Percentiles rank a stretch among this genome's conserved stretches.
These are phyloP conservation scores for Tetramorium alpestre DNA, from an alignment of 1,140 invertebrate genomes.

Conservation along the genomic window DNA sequence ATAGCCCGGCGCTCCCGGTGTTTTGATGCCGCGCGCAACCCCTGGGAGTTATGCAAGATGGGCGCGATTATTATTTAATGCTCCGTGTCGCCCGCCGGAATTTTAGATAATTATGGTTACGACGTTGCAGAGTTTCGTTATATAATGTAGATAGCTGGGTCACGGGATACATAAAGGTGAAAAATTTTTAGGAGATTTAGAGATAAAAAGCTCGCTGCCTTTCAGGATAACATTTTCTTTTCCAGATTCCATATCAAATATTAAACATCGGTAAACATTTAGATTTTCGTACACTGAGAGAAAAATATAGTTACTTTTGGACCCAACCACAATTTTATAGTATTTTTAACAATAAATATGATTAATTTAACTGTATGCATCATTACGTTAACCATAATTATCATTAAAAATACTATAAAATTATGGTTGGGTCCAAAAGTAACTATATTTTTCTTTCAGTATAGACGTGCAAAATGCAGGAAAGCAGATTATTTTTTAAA, in stretches of 20 bases:
- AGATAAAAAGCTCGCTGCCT: background rate
- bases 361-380: too few species aligned
- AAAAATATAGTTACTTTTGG: too few species aligned
- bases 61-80: constrained; percentile 58
- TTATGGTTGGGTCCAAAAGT: too few species aligned
- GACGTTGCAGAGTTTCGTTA: constrained; percentile 28
- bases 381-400: too few species aligned
- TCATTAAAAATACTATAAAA: too few species aligned
- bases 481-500: background rate
- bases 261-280: background rate
- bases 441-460: too few species aligned
- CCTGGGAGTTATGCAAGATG: constrained; percentile 42
- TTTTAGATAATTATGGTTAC: constrained; percentile 52
- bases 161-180: background rate
- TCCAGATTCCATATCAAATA: background rate
- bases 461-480: background rate
- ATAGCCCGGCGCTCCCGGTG: background rate
- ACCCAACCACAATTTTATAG: too few species aligned
- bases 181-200: constrained; percentile 6
- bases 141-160: constrained; percentile 3
- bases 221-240: background rate
- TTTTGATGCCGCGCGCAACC: constrained; percentile 29
- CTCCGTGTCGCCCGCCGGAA: constrained; percentile 33
- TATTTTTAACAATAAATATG: too few species aligned
- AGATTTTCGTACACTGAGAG: background rate